Evolutionary conservation across 2,888 invertebrate species (phyloP).

Genomic region (Heliconius ismenius): DNA sequence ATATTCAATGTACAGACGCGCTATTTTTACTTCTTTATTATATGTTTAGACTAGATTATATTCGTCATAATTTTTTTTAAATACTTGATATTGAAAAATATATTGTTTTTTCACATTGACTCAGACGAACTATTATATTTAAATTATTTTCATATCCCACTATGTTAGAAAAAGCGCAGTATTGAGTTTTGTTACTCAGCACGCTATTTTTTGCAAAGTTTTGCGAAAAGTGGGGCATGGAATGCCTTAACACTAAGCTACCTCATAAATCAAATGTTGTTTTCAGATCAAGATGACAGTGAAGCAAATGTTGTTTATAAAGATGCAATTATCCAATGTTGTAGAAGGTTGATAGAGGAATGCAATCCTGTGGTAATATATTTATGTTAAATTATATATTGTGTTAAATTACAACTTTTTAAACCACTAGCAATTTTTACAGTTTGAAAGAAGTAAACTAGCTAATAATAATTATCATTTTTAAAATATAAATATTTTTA

Average conservation of each 20-base stretch:
- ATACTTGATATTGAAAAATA: no score
- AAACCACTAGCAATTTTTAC: neutral
- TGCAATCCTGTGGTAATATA: slow-evolving; percentile 55
- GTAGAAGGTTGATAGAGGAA: slow-evolving; percentile 50
- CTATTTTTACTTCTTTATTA: no score
- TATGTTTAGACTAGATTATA: no score
- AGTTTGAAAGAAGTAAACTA: neutral
- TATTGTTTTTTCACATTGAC: no score
- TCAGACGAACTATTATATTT: no score
- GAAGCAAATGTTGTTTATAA: slow-evolving; percentile 29
- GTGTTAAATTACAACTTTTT: neutral
- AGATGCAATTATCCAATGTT: slow-evolving; percentile 48
- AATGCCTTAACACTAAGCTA: no score
- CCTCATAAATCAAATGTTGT: neutral
- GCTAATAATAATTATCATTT: neutral
- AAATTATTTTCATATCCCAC: no score
- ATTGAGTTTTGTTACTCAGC: neutral
- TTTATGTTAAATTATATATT: neutral
- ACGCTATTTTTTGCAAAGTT: neutral
- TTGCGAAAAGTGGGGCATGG: no score
- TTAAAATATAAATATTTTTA: neutral
- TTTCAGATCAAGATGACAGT: slow-evolving; percentile 32
- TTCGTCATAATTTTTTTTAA: no score
- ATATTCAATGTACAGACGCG: no score
- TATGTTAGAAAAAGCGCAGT: no score